Base-by-base conservation (phyloP, 2,888 invertebrate species). In the Loripinus fragilis region DNA sequence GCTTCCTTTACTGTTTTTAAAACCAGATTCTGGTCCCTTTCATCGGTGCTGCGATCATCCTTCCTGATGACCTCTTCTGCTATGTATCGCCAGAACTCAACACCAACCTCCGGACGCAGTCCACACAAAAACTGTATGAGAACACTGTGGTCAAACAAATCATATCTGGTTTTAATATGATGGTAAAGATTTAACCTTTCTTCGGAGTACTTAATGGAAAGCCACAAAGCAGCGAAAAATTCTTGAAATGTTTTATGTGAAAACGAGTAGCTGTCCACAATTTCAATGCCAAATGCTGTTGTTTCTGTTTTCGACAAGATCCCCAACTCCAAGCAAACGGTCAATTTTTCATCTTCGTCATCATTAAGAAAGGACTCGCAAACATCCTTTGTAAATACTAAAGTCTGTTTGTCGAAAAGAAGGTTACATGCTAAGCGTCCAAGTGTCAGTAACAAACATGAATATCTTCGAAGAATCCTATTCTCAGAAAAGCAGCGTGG, bases 161-260 rank as follows among this genome's bases (percentile, higher is more conserved):
- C 20, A 7, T 50, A 15, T 50, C 5, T n/a, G n/a, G 50, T 50
- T 50, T 20, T 50, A n/a, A 50, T 20, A 23, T n/a, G n/a, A 5
- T 50, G 50, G n/a, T 50, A 50, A 10, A 50, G 50, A 15, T 50
- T 50, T 15, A 7, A n/a, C 20, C n/a, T 50, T 50, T 50, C 50
- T 15, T n/a, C 23, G 7, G 17, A 10, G 23, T 12, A 50, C 50
- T 50, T 50, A 50, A 15, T 12, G 23, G 50, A 10, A 7, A 50
- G 50, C 50, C 50, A 50, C 50, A 50, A n/a, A 7, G 50, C 50
- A 50, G 50, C 50, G 20, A 50, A 50, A 50, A 12, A 50, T 23
- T 50, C 50, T 50, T 50, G 50, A 50, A 50, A 50, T 23, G 50
- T 50, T 50, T 50, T 50, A 50, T 50, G 50, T n/a, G n/a, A 7